These are phyloP conservation scores for Pachyramphus minor DNA, from an alignment of 2,113 vertebrate species.

Conservation along the genomic window DNA sequence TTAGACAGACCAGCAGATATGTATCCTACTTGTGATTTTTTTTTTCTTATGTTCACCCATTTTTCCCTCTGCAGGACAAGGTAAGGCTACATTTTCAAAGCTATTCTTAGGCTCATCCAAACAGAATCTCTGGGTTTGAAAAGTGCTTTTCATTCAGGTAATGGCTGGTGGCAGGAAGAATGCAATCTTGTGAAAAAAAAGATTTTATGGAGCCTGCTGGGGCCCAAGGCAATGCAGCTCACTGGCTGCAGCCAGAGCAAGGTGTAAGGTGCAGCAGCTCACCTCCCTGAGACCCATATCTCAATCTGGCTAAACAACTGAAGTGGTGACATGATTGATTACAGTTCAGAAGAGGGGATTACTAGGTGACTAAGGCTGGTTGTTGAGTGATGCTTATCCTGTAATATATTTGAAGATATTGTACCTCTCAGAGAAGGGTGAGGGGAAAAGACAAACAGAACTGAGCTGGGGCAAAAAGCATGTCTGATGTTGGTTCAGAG, in stretches of 20 bases:
- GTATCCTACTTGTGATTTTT: not conserved
- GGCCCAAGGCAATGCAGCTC: not conserved
- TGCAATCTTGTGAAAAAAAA: not conserved
- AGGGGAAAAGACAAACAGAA: not conserved
- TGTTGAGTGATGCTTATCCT: not conserved
- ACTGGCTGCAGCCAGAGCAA: not conserved
- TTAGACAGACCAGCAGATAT: not conserved
- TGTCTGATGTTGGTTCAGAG: not conserved
- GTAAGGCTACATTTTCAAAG: not conserved
- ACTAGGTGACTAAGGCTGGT: not conserved
- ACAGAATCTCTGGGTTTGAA: not conserved
- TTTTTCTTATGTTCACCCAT: not conserved
- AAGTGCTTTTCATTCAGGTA: not conserved
- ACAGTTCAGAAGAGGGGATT: not conserved
- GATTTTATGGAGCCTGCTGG: not conserved
- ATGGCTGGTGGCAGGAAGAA: not conserved
- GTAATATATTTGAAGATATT: not conserved
- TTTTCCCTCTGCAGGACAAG: not conserved
- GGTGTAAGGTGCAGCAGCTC: not conserved
- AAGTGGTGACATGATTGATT: not conserved
- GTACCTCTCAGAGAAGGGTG: accelerated
- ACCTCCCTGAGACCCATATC: not conserved
- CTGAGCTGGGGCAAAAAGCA: not conserved
- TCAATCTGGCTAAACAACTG: not conserved
- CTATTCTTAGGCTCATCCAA: not conserved